phyloP scores from a whole-genome alignment of 2,113 vertebrate species.

The Oncorhynchus masou region DNA sequence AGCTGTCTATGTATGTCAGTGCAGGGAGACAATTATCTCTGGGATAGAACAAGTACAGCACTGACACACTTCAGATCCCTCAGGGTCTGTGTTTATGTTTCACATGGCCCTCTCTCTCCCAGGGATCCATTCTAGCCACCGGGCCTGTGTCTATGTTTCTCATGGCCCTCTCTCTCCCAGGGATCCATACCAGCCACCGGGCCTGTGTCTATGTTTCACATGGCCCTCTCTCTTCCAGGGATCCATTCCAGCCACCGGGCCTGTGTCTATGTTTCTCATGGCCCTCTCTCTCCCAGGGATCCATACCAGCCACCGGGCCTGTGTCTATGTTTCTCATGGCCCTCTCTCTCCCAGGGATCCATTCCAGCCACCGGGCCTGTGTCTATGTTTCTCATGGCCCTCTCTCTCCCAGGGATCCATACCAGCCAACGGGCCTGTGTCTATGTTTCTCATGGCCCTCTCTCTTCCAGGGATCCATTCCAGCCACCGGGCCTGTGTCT shows the following conservation, averaged over 20 bases:
- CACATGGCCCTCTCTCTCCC: neutral
- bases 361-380: neutral
- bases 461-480: neutral
- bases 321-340: neutral
- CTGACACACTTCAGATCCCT: conserved; percentile 9
- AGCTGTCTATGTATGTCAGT: conserved; percentile 2
- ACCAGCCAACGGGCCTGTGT: neutral
- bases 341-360: neutral
- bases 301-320: neutral
- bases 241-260: neutral
- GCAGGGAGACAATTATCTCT: neutral
- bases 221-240: too few relatives aligned
- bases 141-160: too few relatives aligned
- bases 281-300: neutral
- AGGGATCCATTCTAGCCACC: too few relatives aligned
- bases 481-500: neutral
- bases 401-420: neutral
- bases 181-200: too few relatives aligned
- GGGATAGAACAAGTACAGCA: neutral
- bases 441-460: neutral
- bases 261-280: neutral
- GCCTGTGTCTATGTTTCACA: too few relatives aligned
- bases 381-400: neutral
- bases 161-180: too few relatives aligned
- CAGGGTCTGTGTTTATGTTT: neutral